Evolutionary conservation across 2,888 invertebrate species (phyloP), one percentile per base, ranked within the genome.

Genomic region (Masnerella sp.): DNA sequence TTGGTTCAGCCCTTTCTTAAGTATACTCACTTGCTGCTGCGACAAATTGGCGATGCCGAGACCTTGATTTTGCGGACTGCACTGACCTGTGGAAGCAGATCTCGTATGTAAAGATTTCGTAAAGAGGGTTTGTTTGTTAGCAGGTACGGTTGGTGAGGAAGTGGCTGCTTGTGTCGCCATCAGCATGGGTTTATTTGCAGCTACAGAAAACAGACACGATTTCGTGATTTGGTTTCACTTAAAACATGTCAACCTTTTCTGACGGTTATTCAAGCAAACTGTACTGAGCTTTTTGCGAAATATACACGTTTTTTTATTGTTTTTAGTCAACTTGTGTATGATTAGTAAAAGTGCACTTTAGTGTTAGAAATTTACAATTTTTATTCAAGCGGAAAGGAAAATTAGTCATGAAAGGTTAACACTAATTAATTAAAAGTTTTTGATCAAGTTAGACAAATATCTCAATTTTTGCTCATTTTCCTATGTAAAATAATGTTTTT

Each of bases 91-190:
- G 69, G 83, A 79, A 64, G 80, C 73, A 71, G 85, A 79, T 79
- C 86, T 84, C 47, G 85, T 82, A 62, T 87, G 85, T 75, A 87
- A 79, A 59, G 87, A 84, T 78, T 87, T 87, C 47, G 87, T 83
- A 75, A 87, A 82, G 76, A 87, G 79, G 36, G 87, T 85, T 81
- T 87, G 87, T 79, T 87, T 87, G 71, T 83, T 85, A 77, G 81
- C 84, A 79, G 85, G 82, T 80, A 85, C 83, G 76, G 82, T 80
- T 83, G 85, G 85, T 71, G 86, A 84, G 79, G 87, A 83, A 67
- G 86, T 81, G 69, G 84, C 80, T 65, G 83, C 76, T 75, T 86
- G 86, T 18, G 84, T 85, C 38, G 87, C 81, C 86, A 87, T 85
- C 65, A 87, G 79, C 82, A 87, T 84, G 64, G 87, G 87, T 78